Evolutionary conservation across 2,888 invertebrate species (phyloP), one percentile per base, ranked within the genome.

Genomic region (Arrhopalites spinosus): DNA sequence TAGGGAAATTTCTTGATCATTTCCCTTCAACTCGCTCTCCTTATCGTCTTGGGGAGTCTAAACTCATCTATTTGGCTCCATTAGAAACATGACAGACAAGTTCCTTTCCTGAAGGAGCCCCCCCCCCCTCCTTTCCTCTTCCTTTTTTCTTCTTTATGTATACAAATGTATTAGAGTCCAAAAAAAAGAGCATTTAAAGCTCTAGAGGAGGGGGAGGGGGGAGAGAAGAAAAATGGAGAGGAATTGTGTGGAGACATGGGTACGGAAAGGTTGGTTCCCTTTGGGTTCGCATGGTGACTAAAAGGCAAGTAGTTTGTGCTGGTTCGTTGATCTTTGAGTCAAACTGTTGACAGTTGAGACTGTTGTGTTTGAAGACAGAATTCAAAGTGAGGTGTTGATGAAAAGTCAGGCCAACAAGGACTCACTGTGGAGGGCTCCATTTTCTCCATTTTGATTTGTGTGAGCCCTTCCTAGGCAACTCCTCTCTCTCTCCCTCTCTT

Each of bases 271-370:
- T 13, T 68, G 45, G 68, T 50, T 68, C 68, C 47, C n/a, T 68
- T 25, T 68, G 45, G 68, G 68, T 68, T 47, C 23, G 68, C 68
- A 68, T 68, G 68, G 68, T 68, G 68, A 70, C 20, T 70, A 29
- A 56, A 70, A 47, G 30, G 70, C 56, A 61, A 70, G 70, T 70
- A 70, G 70, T 70, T 70, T 70, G 70, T 70, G 53, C 70, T 70
- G 70, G 70, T 70, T 70, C 70, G 70, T 70, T 70, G 70, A 70
- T 70, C 56, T 56, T 70, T n/a, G 56, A 70, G 70, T 70, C 70
- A 70, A n/a, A 70, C 70, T 70, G 70, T 70, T 70, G 70, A 70
- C 70, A 70, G 56, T 70, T 36, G 56, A 70, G 70, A 29, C 64
- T 11, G 13, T 64, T 36, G n/a, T 64, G 36, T 20, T 64, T 36